Evolutionary conservation across 2,888 invertebrate species (phyloP).

Genomic region (Scaptomyza polygonia): DNA sequence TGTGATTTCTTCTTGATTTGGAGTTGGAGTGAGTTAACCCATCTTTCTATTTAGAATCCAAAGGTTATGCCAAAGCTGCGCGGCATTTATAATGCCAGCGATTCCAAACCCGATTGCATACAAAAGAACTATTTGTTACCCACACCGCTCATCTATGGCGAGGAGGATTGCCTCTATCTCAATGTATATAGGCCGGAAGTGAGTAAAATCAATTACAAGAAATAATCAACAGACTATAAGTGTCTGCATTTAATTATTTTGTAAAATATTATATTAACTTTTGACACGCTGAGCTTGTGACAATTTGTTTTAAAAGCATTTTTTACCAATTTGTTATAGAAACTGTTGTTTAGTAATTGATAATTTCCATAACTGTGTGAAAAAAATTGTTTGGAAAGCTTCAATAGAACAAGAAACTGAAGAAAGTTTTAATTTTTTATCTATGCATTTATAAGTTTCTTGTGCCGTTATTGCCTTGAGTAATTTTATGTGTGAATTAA

Average conservation of each 20-base stretch:
- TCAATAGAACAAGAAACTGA: no score
- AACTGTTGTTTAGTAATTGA: no score
- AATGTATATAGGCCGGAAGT: slow-evolving; percentile 83
- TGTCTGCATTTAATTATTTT: no score
- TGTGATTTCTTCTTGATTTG: background rate
- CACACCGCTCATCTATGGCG: slow-evolving; percentile 82
- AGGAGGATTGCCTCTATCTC: slow-evolving; percentile 85
- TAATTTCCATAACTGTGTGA: no score
- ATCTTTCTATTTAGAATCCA: slow-evolving; percentile 73
- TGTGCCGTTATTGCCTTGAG: background rate
- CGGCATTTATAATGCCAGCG: slow-evolving; percentile 78
- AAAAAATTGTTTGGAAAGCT: no score
- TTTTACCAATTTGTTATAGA: no score
- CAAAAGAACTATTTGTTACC: slow-evolving; percentile 85
- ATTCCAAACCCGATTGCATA: slow-evolving; percentile 83
- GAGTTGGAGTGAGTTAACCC: no score
- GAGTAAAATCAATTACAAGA: background rate
- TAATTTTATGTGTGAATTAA: background rate
- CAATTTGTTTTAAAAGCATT: no score
- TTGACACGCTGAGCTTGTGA: no score
- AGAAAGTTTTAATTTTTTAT: no score
- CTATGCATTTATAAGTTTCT: background rate
- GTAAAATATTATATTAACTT: no score
- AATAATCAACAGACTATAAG: no score
- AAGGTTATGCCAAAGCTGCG: slow-evolving; percentile 67